These are phyloP conservation scores for Pangasius larnaudii DNA, from an alignment of 2,797 vertebrate species.

Conservation along the genomic window DNA sequence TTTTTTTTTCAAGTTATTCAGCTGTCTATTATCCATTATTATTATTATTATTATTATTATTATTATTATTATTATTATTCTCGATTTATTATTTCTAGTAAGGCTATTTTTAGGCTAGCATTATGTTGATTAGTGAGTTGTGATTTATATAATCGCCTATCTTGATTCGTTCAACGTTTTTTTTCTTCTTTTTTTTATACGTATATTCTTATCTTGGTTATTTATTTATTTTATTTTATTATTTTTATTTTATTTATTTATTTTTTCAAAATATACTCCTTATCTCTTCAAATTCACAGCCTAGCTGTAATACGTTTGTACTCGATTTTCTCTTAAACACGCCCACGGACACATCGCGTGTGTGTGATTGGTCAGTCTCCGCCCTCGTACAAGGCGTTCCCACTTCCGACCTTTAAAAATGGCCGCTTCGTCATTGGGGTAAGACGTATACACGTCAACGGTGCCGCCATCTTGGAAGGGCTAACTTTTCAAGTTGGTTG, in stretches of 20 bases:
- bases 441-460: background rate
- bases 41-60: background rate
- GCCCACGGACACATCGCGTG: background rate
- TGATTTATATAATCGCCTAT: background rate
- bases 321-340: background rate
- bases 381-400: background rate
- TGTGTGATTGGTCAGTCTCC: slow-evolving; percentile 9
- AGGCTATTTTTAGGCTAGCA: background rate
- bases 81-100: background rate
- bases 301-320: background rate
- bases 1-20: background rate
- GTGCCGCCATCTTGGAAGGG: slow-evolving; percentile 8
- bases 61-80: background rate
- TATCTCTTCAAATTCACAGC: background rate
- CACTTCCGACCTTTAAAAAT: background rate
- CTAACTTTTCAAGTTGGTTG: background rate
- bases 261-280: too few species aligned
- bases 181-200: background rate
- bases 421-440: background rate
- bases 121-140: background rate
- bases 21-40: background rate
- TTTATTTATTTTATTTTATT: too few species aligned
- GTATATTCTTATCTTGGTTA: too few species aligned
- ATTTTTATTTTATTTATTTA: too few species aligned
- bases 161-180: background rate